Evolutionary conservation across 2,113 vertebrate genomes (phyloP).

Genomic region (Muntiacus reevesi): DNA sequence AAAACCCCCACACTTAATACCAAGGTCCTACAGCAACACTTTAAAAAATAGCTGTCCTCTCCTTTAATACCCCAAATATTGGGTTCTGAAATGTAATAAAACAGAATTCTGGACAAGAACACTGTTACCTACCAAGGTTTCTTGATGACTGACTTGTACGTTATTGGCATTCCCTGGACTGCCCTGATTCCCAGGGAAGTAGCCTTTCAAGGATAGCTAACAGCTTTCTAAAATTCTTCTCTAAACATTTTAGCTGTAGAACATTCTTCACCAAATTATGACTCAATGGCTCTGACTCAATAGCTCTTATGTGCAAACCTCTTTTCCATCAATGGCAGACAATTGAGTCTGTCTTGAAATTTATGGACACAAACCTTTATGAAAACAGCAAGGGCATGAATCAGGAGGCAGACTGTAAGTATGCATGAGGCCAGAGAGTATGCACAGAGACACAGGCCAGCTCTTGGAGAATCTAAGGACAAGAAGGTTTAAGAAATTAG

Average conservation of each 20-base stretch:
- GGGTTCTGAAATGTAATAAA: background rate
- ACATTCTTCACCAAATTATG: background rate
- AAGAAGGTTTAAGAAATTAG: slow-evolving; percentile 1
- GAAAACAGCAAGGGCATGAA: background rate
- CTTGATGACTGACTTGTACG: background rate
- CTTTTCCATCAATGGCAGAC: background rate
- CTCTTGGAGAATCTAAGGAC: background rate
- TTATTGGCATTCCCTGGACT: background rate
- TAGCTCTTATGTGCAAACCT: background rate
- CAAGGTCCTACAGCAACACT: background rate
- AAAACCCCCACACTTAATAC: background rate
- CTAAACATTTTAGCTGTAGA: background rate
- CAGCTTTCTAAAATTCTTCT: background rate
- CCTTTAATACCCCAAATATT: background rate
- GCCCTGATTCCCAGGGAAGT: background rate
- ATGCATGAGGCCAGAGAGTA: background rate
- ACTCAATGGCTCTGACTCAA: background rate
- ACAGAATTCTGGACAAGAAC: background rate
- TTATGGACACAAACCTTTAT: background rate
- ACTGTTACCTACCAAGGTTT: background rate
- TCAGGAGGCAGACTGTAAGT: rapidly evolving
- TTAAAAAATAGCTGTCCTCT: background rate
- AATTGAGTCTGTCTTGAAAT: background rate
- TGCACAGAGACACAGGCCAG: background rate
- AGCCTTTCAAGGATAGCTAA: background rate